These are phyloP conservation scores for Albula goreensis DNA, from an alignment of 2,113 vertebrate species.

Conservation along the genomic window DNA sequence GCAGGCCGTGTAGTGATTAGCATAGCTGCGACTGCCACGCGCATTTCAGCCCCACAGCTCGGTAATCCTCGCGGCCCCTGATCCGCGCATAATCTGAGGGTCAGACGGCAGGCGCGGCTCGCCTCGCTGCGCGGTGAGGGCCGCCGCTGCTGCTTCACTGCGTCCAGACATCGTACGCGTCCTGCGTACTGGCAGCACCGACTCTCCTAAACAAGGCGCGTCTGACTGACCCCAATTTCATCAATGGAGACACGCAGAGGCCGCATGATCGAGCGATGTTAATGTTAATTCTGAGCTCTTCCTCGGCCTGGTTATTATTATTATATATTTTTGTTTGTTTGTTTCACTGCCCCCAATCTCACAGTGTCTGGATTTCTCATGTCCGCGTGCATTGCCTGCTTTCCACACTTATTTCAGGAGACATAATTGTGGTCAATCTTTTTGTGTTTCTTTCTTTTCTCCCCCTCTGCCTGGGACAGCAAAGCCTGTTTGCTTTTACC, in stretches of 20 bases:
- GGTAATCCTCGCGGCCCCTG: slow-evolving; percentile 23
- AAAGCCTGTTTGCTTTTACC: too few species aligned
- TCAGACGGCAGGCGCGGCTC: slow-evolving; percentile 32
- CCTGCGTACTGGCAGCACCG: background rate
- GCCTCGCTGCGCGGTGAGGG: slow-evolving; percentile 15
- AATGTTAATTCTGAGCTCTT: slow-evolving; percentile 4
- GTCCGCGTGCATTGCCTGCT: background rate
- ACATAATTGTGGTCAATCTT: slow-evolving; percentile 7
- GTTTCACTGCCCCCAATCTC: too few species aligned
- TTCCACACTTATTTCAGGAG: background rate
- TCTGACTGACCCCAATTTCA: slow-evolving; percentile 34
- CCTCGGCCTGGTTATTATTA: background rate
- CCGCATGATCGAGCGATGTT: background rate
- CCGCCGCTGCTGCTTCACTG: slow-evolving; percentile 15
- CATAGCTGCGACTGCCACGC: slow-evolving; percentile 3
- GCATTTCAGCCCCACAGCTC: background rate
- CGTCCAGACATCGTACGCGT: background rate
- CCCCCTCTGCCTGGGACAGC: too few species aligned
- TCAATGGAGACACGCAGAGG: slow-evolving; percentile 5
- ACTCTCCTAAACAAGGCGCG: background rate
- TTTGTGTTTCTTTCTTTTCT: background rate
- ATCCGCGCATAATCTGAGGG: slow-evolving; percentile 28
- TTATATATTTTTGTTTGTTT: background rate
- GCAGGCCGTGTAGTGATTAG: slow-evolving; percentile 15
- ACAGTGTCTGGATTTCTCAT: background rate